phyloP scores from a whole-genome alignment of 2,113 vertebrate genomes.

The Arenaria interpres region DNA sequence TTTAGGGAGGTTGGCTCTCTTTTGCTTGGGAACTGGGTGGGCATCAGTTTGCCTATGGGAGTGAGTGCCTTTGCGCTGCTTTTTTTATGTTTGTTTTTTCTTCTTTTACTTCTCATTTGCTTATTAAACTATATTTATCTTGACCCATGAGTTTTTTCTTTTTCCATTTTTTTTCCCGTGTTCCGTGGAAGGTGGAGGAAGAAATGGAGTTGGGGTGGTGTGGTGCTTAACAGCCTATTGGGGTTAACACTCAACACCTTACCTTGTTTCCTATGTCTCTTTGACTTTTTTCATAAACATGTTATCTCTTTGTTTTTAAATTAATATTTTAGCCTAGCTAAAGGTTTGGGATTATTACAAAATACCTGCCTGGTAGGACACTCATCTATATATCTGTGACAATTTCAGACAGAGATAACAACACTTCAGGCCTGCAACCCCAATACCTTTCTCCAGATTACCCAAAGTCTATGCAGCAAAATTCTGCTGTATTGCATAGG shows the following conservation, averaged over 20 bases:
- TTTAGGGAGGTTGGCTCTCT: not conserved
- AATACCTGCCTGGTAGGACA: not conserved
- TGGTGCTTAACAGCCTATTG: not conserved
- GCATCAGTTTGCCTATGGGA: not conserved
- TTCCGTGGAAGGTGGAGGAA: accelerated
- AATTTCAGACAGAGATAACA: not conserved
- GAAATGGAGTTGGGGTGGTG: not conserved
- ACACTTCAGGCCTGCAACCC: not conserved
- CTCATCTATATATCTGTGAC: not conserved
- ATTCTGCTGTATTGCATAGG: not conserved
- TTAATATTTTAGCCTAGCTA: not conserved
- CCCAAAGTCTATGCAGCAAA: not conserved
- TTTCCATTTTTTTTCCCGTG: not conserved
- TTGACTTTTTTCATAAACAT: not conserved
- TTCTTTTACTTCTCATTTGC: not conserved
- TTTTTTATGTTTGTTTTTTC: not conserved
- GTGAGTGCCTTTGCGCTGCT: not conserved
- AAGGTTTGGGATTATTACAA: not conserved
- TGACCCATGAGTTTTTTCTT: not conserved
- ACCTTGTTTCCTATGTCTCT: not conserved
- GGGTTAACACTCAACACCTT: not conserved
- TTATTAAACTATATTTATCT: not conserved
- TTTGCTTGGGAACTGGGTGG: not conserved
- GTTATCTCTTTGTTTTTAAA: not conserved
- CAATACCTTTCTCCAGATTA: not conserved